Base-by-base conservation (phyloP, 1,140 invertebrate genomes). In the Drosophila lacteicornis region DNA sequence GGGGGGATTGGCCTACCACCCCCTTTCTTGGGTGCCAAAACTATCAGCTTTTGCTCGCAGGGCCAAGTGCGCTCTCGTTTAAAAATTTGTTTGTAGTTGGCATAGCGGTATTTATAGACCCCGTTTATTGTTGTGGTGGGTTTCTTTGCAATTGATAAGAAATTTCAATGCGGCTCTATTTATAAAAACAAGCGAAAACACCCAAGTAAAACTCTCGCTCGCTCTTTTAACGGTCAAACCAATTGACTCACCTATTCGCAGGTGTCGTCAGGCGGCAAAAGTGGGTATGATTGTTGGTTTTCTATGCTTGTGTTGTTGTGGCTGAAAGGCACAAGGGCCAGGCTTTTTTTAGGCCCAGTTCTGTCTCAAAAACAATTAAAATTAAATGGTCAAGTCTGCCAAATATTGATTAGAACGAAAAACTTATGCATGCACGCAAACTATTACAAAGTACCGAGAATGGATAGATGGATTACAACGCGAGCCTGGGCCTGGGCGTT, bases 361-460 rank as follows among this genome's bases (percentile, higher is more conserved):
- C 62, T 63, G 76, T 45, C 56, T 40, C 6, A 0, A 19, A 38
- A 62, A 62, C 78, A 88, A 90, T 84, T 84, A 81, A 88, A 88
- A 71, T 71, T 69, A 84, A 84, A 81, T 84, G 80, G 74, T 55
- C 78, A 56, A 56, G 62, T 80, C 83, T 76, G 75, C 76, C 59
- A 71, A 80, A 65, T 88, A 88, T 88, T 90, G 85, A 88, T 88
- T 87, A 83, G 82, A 80, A 55, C 27, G 38, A 49, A 82, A 63
- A 71, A 65, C 69, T 80, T 68, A 56, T 83, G 60, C 80, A 88
- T 82, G 69, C 66, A 79, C 71, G 82, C 84, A 71, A 71, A 43
- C 55, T 51, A 53, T 60, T 49, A 61, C 66, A 22, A 63, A 38
- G 53, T 60, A 65, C 42, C 22, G 30, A 66, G 53, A 30, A 73